phyloP scores from a whole-genome alignment of 2,113 vertebrate species.

The Barnardius zonarius region DNA sequence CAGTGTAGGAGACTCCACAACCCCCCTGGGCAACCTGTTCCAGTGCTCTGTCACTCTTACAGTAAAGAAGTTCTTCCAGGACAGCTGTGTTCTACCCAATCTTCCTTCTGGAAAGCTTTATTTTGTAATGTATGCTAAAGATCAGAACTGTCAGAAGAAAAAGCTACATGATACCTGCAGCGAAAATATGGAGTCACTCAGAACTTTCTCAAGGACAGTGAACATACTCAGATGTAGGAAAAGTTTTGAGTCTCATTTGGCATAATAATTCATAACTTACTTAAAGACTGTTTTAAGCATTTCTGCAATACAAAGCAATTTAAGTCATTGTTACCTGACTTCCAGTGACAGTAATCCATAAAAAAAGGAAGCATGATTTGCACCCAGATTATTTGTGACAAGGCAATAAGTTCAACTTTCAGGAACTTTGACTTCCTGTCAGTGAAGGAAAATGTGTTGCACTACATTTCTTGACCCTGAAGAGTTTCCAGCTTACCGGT shows the following conservation, averaged over 20 bases:
- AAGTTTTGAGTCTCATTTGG: background rate
- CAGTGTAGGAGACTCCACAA: too few relatives aligned
- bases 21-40: too few relatives aligned
- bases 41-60: too few relatives aligned
- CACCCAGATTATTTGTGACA: background rate
- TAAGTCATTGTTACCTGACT: background rate
- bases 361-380: background rate
- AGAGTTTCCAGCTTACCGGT: background rate
- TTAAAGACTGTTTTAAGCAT: background rate
- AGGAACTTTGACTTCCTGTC: background rate
- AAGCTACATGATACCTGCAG: background rate
- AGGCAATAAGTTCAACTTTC: background rate
- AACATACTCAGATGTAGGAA: background rate
- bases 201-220: background rate
- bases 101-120: background rate
- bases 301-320: background rate
- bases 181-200: background rate
- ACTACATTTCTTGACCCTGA: accelerated
- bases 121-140: background rate
- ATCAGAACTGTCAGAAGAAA: background rate
- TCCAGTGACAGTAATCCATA: background rate
- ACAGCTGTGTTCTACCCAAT: background rate
- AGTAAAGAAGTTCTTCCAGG: too few relatives aligned
- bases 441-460: background rate
- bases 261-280: background rate